Evolutionary conservation across 1,140 invertebrate species (phyloP), one percentile per base, ranked within the genome.

Genomic region (Drosophila pseudoobscura): DNA sequence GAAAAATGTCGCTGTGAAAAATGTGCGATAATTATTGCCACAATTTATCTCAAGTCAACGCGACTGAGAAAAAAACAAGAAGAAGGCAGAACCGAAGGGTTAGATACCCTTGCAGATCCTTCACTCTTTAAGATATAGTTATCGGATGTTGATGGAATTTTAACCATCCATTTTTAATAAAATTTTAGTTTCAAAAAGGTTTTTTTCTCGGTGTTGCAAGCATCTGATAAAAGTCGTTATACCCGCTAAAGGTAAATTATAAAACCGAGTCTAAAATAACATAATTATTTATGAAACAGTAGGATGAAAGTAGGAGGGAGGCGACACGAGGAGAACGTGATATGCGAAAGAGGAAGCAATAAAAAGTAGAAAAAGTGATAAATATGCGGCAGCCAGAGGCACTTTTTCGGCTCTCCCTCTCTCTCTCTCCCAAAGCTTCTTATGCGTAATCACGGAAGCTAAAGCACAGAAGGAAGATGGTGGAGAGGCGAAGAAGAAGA

Each of bases 1-100:
- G 80, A 85, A 87, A 87, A 85, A 87, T 87, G 80, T 47, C 60
- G 73, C 63, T 59, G 61, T 85, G 82, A 82, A 87, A 85, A 85
- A 87, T 85, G 80, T 71, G 54, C 55, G 64, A 85, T 85, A 85
- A 85, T 87, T 85, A 85, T 85, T 80, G 82, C 78, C 76, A 71
- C 80, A 79, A 75, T 83, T 83, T 83, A 75, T 75, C 71, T 63
- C 52, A 22, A 70, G 46, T 57, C 31, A 57, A 64, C 31, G 60
- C 61, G 31, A 52, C 35, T 1, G 50, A 29, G 41, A 39, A 61
- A 22, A 50, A 39, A 39, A 5, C 11, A 9, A 11, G 3, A 11
- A 4, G 3, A 35, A 35, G 9, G 31, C 0, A 35, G 31, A 35
- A 13, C 35, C 35, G 35, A 39, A 8, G 3, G 0, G 13, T 3